A percentile compares a stretch with the other conserved stretches of the same genome.
Conservation (phyloP, 2,888 invertebrate genomes). For the Callosobruchus maculatus region DNA sequence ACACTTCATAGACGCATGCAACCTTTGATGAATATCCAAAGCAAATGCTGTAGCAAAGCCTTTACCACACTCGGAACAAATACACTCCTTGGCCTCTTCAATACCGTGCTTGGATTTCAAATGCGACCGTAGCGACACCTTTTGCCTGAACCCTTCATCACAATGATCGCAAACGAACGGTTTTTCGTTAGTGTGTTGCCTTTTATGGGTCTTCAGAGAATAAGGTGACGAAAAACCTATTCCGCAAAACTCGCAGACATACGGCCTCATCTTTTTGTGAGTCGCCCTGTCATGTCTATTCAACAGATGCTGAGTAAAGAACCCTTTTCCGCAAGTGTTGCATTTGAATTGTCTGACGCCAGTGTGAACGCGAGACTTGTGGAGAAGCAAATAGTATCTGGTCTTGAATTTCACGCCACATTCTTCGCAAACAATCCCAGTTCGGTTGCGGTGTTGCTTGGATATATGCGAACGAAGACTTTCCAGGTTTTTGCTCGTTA, state of each 20-base stretch:
- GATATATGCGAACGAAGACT: conserved; percentile 40
- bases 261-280: conserved; percentile 24
- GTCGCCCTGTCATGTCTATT: conserved; percentile 29
- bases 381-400: conserved; percentile 34
- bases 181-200: too few species aligned
- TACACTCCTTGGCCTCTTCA: conserved; percentile 26
- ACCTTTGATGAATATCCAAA: conserved; percentile 30
- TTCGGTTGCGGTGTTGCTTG: conserved; percentile 34
- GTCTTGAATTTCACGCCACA: conserved; percentile 35
- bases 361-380: conserved; percentile 36
- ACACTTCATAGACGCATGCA: conserved; percentile 27
- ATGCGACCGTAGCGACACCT: conserved; percentile 35
- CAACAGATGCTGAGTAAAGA: conserved; percentile 28
- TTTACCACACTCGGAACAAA: conserved; percentile 33
- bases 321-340: conserved; percentile 31
- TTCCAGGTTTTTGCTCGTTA: conserved; percentile 37
- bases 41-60: conserved; percentile 31
- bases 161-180: conserved; percentile 30
- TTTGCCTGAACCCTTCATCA: conserved; percentile 32
- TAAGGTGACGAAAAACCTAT: conserved; percentile 31
- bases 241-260: conserved; percentile 30
- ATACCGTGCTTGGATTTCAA: conserved; percentile 35
- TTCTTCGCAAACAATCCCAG: conserved; percentile 34
- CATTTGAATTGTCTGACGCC: conserved; percentile 32
- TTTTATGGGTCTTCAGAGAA: conserved; percentile 30